Conservation (phyloP, 2,888 invertebrate genomes). For the Ceriagrion tenellum region DNA sequence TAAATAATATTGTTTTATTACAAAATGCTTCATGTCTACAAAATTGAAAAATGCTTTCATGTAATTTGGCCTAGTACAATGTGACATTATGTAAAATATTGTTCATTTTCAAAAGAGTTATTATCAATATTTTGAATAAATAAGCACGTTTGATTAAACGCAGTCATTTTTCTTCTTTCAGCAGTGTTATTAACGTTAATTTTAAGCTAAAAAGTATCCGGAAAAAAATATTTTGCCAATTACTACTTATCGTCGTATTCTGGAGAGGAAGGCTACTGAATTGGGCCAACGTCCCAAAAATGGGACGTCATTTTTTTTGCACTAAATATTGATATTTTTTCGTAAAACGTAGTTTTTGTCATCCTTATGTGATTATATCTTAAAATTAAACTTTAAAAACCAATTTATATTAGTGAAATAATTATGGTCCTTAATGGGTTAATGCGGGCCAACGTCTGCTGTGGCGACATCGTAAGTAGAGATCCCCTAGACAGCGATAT, state of each 20-base stretch:
- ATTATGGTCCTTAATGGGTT: too few species aligned
- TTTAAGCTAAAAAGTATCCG: neutral
- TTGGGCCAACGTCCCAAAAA: too few species aligned
- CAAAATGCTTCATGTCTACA: neutral
- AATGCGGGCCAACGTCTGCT: too few species aligned
- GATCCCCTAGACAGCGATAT: too few species aligned
- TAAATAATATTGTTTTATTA: too few species aligned
- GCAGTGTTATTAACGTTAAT: too few species aligned
- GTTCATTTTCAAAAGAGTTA: neutral
- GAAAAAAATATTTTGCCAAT: neutral
- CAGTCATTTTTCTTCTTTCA: too few species aligned
- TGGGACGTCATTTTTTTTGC: neutral
- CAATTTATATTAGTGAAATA: too few species aligned
- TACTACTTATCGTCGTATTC: neutral
- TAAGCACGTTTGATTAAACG: neutral
- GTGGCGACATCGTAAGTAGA: too few species aligned
- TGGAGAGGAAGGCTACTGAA: neutral
- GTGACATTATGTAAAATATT: neutral
- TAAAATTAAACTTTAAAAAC: neutral
- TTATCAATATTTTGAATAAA: neutral
- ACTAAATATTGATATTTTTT: neutral
- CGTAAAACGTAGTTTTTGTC: neutral
- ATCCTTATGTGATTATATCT: neutral
- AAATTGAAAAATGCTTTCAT: neutral
- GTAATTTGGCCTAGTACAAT: neutral